Base-by-base conservation (phyloP, 2,888 invertebrate genomes). In the Encarsia formosa region DNA sequence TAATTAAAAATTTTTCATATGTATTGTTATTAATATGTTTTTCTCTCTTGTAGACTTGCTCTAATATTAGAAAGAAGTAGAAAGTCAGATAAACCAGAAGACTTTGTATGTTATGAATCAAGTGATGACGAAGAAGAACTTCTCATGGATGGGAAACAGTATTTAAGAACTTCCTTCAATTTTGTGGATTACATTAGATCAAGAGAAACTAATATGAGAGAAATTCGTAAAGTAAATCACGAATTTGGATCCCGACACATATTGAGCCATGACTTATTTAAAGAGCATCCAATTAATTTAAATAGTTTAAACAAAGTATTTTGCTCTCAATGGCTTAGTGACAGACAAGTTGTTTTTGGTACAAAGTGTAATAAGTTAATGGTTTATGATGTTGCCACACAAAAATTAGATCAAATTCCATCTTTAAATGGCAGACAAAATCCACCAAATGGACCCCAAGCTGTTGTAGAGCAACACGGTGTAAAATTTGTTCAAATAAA, bases 361-460 rank as follows among this genome's bases (percentile, higher is more conserved):
- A 96, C 96, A 44, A 97, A 97, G 75, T 96, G 97, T 76, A 96
- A 96, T 77, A 94, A 93, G 83, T 75, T 96, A 58, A 88, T 94
- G 82, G 93, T 96, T 26, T 88, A 94, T 74, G 93, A 96, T 75
- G 89, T 94, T 13, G 84, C 86, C 23, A 91, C 89, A 31, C 86
- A 90, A 48, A 84, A 90, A 49, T 79, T 92, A 68, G 91, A 91
- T 71, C 87, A 89, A 58, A 95, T 96, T 70, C 95, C 95, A 11
- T 91, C 91, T 1, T 77, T 93, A 52, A 78, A 87, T 57, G 87
- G 85, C 59, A 69, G 74, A 56, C 78, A 78, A 71, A 77, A 81
- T 66, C 79, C 79, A 63, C 51, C 56, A 34, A 71, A 77, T 4
- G 65, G 65, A 23, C 62, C 65, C 2, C 79, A 78, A 74, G 75